Evolutionary conservation across 2,888 invertebrate genomes (phyloP).

Genomic region (Odontothrips loti): DNA sequence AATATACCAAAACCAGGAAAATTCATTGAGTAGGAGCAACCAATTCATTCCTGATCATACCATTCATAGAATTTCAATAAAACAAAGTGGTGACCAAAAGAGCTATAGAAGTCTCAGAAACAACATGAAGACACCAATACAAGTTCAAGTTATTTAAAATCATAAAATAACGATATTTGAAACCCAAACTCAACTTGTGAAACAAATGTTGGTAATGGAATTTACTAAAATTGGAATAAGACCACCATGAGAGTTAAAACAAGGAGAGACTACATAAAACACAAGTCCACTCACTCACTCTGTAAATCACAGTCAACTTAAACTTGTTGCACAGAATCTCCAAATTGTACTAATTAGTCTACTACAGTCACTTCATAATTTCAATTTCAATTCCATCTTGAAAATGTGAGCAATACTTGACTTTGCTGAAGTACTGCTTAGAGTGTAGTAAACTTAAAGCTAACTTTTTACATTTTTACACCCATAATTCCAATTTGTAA

Average conservation of each 20-base stretch:
- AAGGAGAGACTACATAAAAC: background rate
- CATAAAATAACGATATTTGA: background rate
- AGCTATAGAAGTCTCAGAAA: too few relatives aligned
- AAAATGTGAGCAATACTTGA: background rate
- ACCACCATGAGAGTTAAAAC: background rate
- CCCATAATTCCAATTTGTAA: background rate
- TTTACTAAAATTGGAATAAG: background rate
- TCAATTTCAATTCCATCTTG: background rate
- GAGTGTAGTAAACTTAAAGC: background rate
- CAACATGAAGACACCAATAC: background rate
- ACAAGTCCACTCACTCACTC: background rate
- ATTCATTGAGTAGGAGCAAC: too few relatives aligned
- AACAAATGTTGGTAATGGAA: background rate
- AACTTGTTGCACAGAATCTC: background rate
- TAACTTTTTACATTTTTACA: conserved; percentile 21
- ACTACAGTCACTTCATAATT: background rate
- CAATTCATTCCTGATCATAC: too few relatives aligned
- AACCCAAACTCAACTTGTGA: background rate
- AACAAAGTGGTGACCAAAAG: too few relatives aligned
- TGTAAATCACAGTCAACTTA: background rate
- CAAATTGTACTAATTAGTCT: background rate
- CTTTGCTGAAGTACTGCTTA: background rate
- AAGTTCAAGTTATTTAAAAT: background rate
- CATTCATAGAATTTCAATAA: too few relatives aligned
- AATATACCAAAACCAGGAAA: background rate